Evolutionary conservation across 1,140 invertebrate genomes (phyloP).

Genomic region (Conus ventricosus): DNA sequence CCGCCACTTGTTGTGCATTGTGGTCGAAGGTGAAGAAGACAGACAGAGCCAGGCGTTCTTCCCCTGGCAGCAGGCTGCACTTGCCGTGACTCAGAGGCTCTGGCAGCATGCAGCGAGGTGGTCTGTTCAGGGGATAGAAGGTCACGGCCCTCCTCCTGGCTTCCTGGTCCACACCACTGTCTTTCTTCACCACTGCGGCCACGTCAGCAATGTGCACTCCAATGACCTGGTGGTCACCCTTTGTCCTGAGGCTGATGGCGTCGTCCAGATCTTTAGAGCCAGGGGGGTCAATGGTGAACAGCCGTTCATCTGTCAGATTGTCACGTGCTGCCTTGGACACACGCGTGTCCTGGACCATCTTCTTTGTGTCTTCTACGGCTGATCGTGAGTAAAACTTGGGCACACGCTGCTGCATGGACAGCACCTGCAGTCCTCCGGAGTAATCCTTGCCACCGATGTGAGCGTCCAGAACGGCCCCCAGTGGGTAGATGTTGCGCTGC

Average conservation of each 20-base stretch:
- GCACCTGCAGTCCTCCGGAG: constrained; percentile 42
- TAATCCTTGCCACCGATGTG: constrained; percentile 39
- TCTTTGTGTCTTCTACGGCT: constrained; percentile 34
- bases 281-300: constrained; percentile 97
- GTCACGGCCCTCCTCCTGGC: constrained; percentile 64
- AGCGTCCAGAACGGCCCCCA: constrained; percentile 48
- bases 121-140: constrained; percentile 62
- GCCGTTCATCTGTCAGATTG: constrained; percentile 77
- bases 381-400: constrained; percentile 40
- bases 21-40: constrained; percentile 55
- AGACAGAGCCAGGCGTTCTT: constrained; percentile 61
- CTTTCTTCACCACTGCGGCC: constrained; percentile 58
- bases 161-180: constrained; percentile 62
- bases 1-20: constrained; percentile 28
- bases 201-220: constrained; percentile 73
- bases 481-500: constrained; percentile 43
- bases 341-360: background rate
- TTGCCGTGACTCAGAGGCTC: constrained; percentile 68
- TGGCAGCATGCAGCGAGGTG: constrained; percentile 73
- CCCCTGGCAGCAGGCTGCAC: constrained; percentile 70
- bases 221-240: constrained; percentile 45
- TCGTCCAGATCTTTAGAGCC: constrained; percentile 99
- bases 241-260: constrained; percentile 84
- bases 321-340: constrained; percentile 82
- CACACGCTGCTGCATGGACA: constrained; percentile 47